Percentiles rank a stretch among this genome's conserved stretches.
Evolutionary conservation across 2,797 vertebrate genomes (phyloP).

Genomic region (Merluccius polli): DNA sequence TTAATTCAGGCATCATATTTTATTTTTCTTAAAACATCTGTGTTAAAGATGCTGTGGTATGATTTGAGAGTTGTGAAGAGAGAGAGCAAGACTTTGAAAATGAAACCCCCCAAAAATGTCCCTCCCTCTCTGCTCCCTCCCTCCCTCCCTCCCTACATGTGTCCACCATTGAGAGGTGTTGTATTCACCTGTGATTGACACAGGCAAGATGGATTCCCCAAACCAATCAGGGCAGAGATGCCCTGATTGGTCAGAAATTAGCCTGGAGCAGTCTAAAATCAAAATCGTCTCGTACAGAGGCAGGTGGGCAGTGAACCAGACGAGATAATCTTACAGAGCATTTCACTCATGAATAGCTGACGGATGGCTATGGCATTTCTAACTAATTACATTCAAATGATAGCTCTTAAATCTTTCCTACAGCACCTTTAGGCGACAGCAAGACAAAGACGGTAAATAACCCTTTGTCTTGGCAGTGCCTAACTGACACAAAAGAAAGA

Average conservation of each 20-base stretch:
- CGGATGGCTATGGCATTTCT: background rate
- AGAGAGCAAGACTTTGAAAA: background rate
- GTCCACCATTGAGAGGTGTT: background rate
- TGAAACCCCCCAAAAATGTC: background rate
- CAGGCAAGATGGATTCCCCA: background rate
- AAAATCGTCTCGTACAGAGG: background rate
- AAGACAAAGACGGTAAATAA: background rate
- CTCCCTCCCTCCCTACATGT: background rate
- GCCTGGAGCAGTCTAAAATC: background rate
- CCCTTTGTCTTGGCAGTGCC: background rate
- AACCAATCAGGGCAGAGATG: background rate
- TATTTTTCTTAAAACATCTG: conserved; percentile 4
- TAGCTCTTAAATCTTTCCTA: background rate
- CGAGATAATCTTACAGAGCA: background rate
- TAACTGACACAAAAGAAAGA: background rate
- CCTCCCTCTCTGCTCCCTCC: background rate
- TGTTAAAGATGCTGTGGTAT: background rate
- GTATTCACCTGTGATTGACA: background rate
- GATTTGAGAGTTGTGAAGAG: background rate
- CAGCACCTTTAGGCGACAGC: background rate
- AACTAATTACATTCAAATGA: background rate
- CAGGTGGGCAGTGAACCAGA: background rate
- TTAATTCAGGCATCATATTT: background rate
- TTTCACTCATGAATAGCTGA: background rate
- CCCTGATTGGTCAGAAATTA: background rate